Evolutionary conservation across 1,140 invertebrate species (phyloP), one percentile per base, ranked within the genome.

Genomic region (Rhagoletis pomonella): DNA sequence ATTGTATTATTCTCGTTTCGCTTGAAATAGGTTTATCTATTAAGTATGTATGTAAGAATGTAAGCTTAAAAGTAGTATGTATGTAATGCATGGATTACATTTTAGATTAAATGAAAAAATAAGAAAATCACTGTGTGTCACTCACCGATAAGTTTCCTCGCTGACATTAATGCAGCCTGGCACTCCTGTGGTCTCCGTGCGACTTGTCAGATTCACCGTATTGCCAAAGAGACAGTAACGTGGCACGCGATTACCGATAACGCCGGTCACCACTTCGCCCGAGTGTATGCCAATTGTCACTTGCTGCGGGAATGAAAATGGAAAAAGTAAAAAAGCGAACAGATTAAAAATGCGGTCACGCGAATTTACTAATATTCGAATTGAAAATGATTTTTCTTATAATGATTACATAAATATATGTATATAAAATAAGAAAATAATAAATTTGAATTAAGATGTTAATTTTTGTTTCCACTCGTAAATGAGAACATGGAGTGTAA

Each of bases 181-280:
- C 86, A 96, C 95, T 4, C 98, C 98, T 0, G 98, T 99, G 19
- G 98, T 99, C 94, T 99, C 98, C 3, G 98, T 99, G 88, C 98
- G 95, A 91, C 97, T 98, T 58, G 98, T 99, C 42, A 99, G 93
- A 94, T 99, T 99, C 0, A 99, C 98, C 0, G 98, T 99, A 93
- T 99, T 99, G 29, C 98, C 98, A 92, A 99, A 99, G 2, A 99
- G 95, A 94, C 98, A 99, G 92, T 99, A 99, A n/a, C 98, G 95
- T 0, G 98, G 98, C 97, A 99, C 98, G 86, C 98, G 96, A 94
- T 99, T 98, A 3, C 98, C 98, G 88, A 99, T 99, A 3, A 99
- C 98, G 17, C 98, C 98, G 1, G 98, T 99, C 55, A 99, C 97
- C 6, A 99, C 98, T 93, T 99, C 98, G 1, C 98, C 98, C 14